Conservation (phyloP, 2,888 invertebrate genomes). For the Onchidella celtica region DNA sequence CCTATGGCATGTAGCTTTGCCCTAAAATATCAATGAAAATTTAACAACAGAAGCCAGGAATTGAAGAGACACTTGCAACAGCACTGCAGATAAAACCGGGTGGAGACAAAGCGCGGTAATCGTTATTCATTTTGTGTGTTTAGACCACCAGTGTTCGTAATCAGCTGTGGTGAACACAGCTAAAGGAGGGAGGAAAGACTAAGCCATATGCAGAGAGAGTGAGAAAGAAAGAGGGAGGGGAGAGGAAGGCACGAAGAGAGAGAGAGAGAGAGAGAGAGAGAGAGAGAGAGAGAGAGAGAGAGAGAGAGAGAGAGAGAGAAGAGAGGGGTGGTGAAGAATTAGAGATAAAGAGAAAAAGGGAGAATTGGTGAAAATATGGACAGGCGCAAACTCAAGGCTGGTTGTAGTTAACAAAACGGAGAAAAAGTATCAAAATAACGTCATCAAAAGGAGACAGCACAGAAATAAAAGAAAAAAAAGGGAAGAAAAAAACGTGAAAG, state of each 20-base stretch:
- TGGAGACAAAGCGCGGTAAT: no score
- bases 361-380: neutral
- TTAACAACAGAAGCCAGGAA: no score
- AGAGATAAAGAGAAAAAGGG: conserved; percentile 2
- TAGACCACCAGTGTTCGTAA: no score
- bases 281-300: neutral
- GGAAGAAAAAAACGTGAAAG: neutral
- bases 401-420: neutral
- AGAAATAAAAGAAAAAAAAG: neutral
- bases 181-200: conserved; percentile 5
- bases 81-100: no score
- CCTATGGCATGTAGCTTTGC: no score
- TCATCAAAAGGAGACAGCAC: neutral
- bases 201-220: conserved; percentile 1
- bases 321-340: neutral
- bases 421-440: neutral
- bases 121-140: no score
- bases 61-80: no score
- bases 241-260: conserved; percentile 3
- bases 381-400: neutral
- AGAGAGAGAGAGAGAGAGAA: neutral
- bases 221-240: neutral
- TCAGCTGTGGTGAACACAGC: no score
- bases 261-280: neutral
- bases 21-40: no score